Evolutionary conservation across 1,140 invertebrate species (phyloP).

Genomic region (Aphaenogaster rudis): DNA sequence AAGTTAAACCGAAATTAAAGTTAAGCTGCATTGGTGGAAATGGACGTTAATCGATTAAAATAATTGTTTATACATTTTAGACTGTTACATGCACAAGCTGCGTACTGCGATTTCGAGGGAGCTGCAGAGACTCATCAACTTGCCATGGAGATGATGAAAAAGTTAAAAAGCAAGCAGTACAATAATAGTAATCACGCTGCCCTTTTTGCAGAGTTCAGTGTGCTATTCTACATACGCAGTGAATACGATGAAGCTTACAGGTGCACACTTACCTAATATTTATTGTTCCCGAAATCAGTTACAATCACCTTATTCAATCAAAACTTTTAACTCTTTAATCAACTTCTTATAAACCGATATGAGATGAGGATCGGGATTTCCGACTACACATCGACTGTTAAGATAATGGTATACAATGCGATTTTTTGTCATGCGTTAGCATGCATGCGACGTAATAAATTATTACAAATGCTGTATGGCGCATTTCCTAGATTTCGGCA

Average conservation of each 20-base stretch:
- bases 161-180: conserved; percentile 84
- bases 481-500: too few species aligned
- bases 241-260: conserved; percentile 93
- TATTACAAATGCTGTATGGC: too few species aligned
- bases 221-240: conserved; percentile 93
- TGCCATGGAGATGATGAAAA: conserved; percentile 87
- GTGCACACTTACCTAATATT: conserved; percentile 81
- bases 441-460: too few species aligned
- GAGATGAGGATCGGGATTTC: too few species aligned
- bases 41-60: background rate
- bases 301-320: background rate
- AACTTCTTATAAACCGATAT: background rate
- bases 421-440: too few species aligned
- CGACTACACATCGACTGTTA: too few species aligned
- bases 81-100: conserved; percentile 93
- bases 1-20: too few species aligned
- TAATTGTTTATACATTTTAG: conserved; percentile 86
- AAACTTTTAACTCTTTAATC: background rate
- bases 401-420: too few species aligned
- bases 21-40: too few species aligned
- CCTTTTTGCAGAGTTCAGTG: conserved; percentile 93
- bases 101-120: conserved; percentile 92
- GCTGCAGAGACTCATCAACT: conserved; percentile 90
- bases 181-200: conserved; percentile 89
- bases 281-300: background rate